phyloP scores from a whole-genome alignment of 2,797 vertebrate species.

The Picus viridis region DNA sequence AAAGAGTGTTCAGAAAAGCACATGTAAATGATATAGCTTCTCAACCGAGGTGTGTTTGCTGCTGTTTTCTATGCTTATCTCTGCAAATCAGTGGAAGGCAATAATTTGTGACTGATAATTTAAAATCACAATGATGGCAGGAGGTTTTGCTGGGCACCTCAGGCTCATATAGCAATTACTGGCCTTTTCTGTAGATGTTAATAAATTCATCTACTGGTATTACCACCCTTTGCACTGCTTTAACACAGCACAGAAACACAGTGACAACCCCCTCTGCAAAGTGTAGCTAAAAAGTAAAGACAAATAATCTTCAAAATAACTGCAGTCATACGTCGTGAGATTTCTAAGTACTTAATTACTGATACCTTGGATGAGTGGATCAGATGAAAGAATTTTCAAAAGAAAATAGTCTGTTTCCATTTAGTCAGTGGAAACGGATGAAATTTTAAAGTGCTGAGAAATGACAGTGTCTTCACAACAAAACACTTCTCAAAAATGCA shows the following conservation, averaged over 20 bases:
- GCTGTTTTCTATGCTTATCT: background rate
- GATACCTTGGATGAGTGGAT: background rate
- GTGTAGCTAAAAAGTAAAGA: background rate
- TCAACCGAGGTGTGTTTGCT: background rate
- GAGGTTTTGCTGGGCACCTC: background rate
- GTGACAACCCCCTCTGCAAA: background rate
- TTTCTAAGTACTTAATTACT: background rate
- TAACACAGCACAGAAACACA: background rate
- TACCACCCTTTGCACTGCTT: background rate
- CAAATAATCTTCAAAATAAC: background rate
- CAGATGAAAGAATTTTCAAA: background rate
- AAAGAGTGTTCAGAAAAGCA: background rate
- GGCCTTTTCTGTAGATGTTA: background rate
- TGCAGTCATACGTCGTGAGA: background rate
- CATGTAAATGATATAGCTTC: background rate
- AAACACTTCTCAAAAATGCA: background rate
- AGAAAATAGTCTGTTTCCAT: background rate
- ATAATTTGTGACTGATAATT: no score
- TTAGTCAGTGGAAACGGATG: background rate
- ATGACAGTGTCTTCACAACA: background rate
- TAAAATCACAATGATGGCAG: background rate
- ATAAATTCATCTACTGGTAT: background rate
- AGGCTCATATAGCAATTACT: background rate
- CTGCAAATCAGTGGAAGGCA: background rate
- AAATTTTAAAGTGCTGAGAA: background rate